Conservation (phyloP, 2,797 vertebrate genomes). For the Sebastes itinus region DNA sequence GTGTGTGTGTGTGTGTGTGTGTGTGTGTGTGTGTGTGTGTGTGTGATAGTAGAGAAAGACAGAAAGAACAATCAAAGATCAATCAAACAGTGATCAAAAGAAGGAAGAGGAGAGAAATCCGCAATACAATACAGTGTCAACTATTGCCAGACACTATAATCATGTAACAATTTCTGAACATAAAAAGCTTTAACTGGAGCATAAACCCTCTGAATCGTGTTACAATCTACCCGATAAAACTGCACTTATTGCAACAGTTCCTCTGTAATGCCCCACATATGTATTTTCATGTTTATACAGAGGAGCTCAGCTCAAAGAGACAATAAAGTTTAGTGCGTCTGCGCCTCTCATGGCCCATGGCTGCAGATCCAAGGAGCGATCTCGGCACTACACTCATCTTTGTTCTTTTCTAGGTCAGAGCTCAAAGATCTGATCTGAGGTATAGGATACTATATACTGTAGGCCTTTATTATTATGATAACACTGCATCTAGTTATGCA, state of each 20-base stretch:
- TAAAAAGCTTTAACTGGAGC: neutral
- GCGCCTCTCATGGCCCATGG: neutral
- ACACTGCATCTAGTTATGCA: slow-evolving; percentile 74
- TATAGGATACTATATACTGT: slow-evolving; percentile 59
- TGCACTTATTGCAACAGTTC: neutral
- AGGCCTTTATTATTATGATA: slow-evolving; percentile 73
- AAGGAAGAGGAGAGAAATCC: neutral
- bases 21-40: neutral
- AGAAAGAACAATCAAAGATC: neutral
- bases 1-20: neutral
- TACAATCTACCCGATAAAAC: neutral
- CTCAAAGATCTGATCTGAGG: slow-evolving; percentile 61
- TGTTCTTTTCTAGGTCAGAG: slow-evolving; percentile 66
- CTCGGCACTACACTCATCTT: slow-evolving; percentile 33
- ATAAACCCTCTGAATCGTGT: neutral
- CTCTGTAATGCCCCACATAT: neutral
- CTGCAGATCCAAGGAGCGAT: slow-evolving; percentile 25
- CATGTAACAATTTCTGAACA: neutral
- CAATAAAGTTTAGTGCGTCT: slow-evolving; percentile 1
- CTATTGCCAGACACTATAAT: neutral
- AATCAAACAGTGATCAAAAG: neutral
- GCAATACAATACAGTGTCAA: neutral
- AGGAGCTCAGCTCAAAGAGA: slow-evolving; percentile 4
- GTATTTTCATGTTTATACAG: slow-evolving; percentile 2
- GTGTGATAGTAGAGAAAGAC: neutral